Conservation (phyloP, 2,888 invertebrate species). For the Acleris sparsana region DNA sequence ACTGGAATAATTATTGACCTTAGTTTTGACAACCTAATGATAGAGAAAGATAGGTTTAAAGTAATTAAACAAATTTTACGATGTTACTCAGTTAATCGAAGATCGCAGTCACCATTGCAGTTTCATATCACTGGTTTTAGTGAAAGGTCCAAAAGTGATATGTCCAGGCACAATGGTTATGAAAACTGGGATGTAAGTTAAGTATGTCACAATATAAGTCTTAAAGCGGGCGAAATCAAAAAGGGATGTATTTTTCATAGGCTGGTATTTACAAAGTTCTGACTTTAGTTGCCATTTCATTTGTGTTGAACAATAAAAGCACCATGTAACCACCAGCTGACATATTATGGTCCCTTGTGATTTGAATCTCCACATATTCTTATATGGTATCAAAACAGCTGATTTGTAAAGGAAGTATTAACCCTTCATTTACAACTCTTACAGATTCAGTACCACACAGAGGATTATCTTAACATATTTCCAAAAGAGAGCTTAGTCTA, state of each 20-base stretch:
- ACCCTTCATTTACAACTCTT: slow-evolving; percentile 37
- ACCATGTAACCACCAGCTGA: too few species aligned
- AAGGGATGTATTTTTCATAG: too few species aligned
- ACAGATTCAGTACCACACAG: slow-evolving; percentile 87
- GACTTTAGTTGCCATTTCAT: too few species aligned
- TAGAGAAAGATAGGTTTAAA: slow-evolving; percentile 93
- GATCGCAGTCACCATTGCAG: slow-evolving; percentile 90
- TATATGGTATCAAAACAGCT: too few species aligned
- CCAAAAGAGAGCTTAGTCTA: slow-evolving; percentile 92
- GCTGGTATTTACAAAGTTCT: too few species aligned
- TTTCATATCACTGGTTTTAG: slow-evolving; percentile 92
- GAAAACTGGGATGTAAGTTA: slow-evolving; percentile 94
- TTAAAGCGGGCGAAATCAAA: background rate
- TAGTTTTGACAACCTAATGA: slow-evolving; percentile 96
- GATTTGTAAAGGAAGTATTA: too few species aligned
- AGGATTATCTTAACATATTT: slow-evolving; percentile 88
- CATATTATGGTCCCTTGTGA: too few species aligned
- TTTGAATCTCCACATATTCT: too few species aligned
- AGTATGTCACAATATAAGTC: slow-evolving; percentile 17
- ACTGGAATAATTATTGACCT: slow-evolving; percentile 92
- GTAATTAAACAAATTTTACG: slow-evolving; percentile 95
- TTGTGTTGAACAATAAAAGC: too few species aligned
- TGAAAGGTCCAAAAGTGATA: slow-evolving; percentile 88
- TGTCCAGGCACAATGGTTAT: slow-evolving; percentile 93
- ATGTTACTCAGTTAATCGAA: slow-evolving; percentile 95